These are phyloP conservation scores for Drosophila pseudotakahashii DNA, from an alignment of 2,888 invertebrate species.

Conservation along the genomic window DNA sequence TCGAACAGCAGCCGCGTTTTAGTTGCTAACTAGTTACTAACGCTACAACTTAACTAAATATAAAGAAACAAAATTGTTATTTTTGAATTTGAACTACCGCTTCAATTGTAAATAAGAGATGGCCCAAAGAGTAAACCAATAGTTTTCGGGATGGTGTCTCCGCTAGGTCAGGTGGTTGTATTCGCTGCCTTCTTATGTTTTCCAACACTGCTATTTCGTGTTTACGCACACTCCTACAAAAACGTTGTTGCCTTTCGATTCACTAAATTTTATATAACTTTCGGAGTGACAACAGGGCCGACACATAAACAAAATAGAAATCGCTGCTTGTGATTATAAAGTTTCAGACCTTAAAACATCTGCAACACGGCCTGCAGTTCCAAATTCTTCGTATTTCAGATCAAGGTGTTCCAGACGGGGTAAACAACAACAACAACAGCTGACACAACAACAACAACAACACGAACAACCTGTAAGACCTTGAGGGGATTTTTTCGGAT, in stretches of 20 bases:
- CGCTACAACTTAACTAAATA: too few relatives aligned
- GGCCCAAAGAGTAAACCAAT: too few relatives aligned
- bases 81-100: too few relatives aligned
- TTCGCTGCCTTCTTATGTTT: too few relatives aligned
- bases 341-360: background rate
- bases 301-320: constrained; percentile 24
- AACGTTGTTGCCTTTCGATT: constrained; percentile 10
- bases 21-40: too few relatives aligned
- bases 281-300: constrained; percentile 13
- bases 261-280: constrained; percentile 28
- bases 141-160: too few relatives aligned
- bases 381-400: background rate
- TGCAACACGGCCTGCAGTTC: background rate
- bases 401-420: constrained; percentile 3
- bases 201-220: too few relatives aligned
- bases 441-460: constrained; percentile 25
- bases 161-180: too few relatives aligned
- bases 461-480: constrained; percentile 65
- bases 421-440: constrained; percentile 14
- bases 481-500: constrained; percentile 44
- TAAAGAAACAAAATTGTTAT: too few relatives aligned
- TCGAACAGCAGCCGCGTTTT: too few relatives aligned
- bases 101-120: too few relatives aligned
- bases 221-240: background rate
- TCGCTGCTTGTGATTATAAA: background rate